Base-by-base conservation (phyloP, 2,888 invertebrate species). In the Chrysolina americana region DNA sequence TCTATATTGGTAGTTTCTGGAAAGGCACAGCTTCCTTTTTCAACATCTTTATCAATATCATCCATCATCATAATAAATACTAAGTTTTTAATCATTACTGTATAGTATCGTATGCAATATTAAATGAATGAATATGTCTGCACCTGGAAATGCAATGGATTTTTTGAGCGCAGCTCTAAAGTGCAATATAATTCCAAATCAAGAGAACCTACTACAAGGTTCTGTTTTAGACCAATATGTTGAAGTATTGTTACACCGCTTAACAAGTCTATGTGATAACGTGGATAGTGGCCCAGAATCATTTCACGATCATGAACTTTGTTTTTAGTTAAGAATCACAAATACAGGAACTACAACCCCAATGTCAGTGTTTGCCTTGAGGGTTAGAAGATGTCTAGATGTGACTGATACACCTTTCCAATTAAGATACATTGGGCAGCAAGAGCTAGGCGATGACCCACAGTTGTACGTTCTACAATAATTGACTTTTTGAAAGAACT, bases 291-390 rank as follows among this genome's bases (percentile, higher is more conserved):
- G 95, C 3, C 96, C 96, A 0, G 98, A 98, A 87, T 93, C 94
- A 0, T 98, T 98, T 87, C 93, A 96, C 84, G 98, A 98, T 86
- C 95, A 97, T 86, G 98, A 98, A 90, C 94, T 97, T 85, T 97
- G 95, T 86, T 95, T 96, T 82, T 94, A 94, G 76, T 90, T 96
- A 75, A 89, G 95, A 78, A 93, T 92, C 75, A 91, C 92, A 13
- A 92, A 91, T 81, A 91, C 86, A 2, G 85, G 85, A 44, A 69
- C 72, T n/a, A 50, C 70, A 48, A 90, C 92, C 41, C 63, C 72
- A 44, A 59, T 72, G 66, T 75, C 75, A 5, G 85, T 85, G 11
- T 86, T 97, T 36, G 91, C 94, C 81, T 89, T 98, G 50, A 89
- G 97, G 78, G 97, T 98, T 0, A 90, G 98, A 70, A 92, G 96